These are phyloP conservation scores for Macrosteles quadrilineatus DNA, from an alignment of 1,140 invertebrate genomes.

Conservation along the genomic window DNA sequence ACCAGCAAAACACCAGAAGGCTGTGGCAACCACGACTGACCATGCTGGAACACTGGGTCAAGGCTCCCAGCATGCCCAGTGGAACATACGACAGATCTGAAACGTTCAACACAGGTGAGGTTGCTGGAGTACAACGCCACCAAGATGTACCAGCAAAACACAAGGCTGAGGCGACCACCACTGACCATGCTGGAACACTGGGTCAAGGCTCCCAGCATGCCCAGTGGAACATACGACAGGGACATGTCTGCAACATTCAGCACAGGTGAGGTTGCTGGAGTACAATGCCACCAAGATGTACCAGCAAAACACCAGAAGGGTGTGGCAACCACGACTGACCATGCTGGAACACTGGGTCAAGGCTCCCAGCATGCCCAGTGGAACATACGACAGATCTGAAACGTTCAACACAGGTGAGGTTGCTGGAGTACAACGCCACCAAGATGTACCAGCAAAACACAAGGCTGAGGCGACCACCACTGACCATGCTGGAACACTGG, in stretches of 20 bases:
- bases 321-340: neutral
- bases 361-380: neutral
- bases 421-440: neutral
- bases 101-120: too few species aligned
- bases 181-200: neutral
- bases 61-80: neutral
- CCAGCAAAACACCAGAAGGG: neutral
- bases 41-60: neutral
- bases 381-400: neutral
- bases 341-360: neutral
- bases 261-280: neutral
- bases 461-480: neutral
- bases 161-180: neutral
- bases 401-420: too few species aligned
- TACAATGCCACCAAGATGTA: neutral
- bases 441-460: neutral
- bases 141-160: neutral
- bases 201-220: neutral
- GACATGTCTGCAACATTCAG: neutral
- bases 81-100: neutral
- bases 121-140: neutral
- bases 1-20: neutral
- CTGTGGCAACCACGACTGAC: neutral
- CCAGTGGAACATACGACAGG: neutral
- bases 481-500: neutral